Evolutionary conservation across 2,113 vertebrate species (phyloP).

Genomic region (Pterocles orientalis): DNA sequence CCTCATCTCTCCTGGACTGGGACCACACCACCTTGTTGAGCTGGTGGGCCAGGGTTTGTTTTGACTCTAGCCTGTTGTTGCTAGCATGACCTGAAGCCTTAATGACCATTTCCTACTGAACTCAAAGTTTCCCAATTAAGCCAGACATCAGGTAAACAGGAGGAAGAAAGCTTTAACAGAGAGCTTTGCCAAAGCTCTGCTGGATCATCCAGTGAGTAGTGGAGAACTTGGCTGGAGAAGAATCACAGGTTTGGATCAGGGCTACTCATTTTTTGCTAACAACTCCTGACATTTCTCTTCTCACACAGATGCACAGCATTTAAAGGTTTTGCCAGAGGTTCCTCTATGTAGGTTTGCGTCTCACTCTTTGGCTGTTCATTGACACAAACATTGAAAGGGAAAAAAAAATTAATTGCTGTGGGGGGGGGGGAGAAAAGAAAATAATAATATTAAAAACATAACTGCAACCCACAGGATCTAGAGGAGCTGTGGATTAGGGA

Average conservation of each 20-base stretch:
- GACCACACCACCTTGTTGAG: not conserved
- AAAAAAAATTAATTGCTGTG: not conserved
- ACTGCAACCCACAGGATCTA: not conserved
- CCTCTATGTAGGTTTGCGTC: not conserved
- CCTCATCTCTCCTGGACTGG: not conserved
- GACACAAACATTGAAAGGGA: conserved; percentile 12
- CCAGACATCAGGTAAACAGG: conserved; percentile 43
- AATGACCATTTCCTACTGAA: conserved; percentile 32
- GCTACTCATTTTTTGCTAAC: conserved; percentile 40
- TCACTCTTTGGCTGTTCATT: conserved; percentile 10
- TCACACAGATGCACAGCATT: conserved; percentile 14
- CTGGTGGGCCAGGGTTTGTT: conserved; percentile 10
- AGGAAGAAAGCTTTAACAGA: conserved; percentile 41
- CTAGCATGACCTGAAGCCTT: not conserved
- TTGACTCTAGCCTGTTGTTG: conserved; percentile 20
- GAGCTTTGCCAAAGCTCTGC: conserved; percentile 48
- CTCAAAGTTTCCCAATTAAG: conserved; percentile 48
- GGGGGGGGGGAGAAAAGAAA: not conserved
- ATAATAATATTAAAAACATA: conserved; percentile 31
- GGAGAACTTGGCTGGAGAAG: conserved; percentile 61
- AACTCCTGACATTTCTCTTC: conserved; percentile 51
- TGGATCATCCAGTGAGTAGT: conserved; percentile 47
- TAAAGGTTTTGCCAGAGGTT: conserved; percentile 39
- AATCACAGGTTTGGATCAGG: conserved; percentile 34
- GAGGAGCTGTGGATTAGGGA: not conserved